Conservation (phyloP, 2,888 invertebrate species). For the Pyrrhosoma nymphula region DNA sequence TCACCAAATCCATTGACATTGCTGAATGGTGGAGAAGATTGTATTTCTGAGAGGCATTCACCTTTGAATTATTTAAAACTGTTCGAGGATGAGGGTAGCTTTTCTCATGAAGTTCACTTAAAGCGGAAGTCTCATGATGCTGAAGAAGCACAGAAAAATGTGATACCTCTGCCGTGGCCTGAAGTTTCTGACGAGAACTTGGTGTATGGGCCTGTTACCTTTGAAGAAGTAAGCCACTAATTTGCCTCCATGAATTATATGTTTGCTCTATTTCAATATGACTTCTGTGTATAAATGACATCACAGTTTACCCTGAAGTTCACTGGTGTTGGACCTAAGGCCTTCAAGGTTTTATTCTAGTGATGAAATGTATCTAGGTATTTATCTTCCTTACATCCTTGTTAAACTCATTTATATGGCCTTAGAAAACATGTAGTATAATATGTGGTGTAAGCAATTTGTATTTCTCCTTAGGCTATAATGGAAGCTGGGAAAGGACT, state of each 20-base stretch:
- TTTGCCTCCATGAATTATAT: too few relatives aligned
- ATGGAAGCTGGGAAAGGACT: slow-evolving; percentile 73
- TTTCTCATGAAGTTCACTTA: not conserved
- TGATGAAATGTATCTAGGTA: too few relatives aligned
- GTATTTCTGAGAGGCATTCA: not conserved
- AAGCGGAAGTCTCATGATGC: not conserved
- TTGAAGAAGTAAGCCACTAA: slow-evolving; percentile 69
- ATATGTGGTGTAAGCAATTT: too few relatives aligned
- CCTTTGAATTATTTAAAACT: not conserved
- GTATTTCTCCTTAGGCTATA: slow-evolving; percentile 71
- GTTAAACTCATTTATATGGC: too few relatives aligned
- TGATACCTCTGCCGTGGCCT: slow-evolving; percentile 43
- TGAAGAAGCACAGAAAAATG: not conserved
- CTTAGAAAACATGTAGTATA: too few relatives aligned
- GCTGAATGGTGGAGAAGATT: not conserved
- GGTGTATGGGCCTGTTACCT: slow-evolving; percentile 70
- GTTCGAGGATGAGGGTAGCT: not conserved
- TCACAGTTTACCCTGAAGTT: too few relatives aligned
- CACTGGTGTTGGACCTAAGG: too few relatives aligned
- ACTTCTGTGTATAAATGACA: too few relatives aligned
- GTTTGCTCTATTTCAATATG: too few relatives aligned
- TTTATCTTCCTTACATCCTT: too few relatives aligned
- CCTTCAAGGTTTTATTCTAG: too few relatives aligned
- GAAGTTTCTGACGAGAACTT: not conserved
- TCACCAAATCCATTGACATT: not conserved